Conservation (phyloP, 2,113 vertebrate species). For the Pycnonotus jocosus region DNA sequence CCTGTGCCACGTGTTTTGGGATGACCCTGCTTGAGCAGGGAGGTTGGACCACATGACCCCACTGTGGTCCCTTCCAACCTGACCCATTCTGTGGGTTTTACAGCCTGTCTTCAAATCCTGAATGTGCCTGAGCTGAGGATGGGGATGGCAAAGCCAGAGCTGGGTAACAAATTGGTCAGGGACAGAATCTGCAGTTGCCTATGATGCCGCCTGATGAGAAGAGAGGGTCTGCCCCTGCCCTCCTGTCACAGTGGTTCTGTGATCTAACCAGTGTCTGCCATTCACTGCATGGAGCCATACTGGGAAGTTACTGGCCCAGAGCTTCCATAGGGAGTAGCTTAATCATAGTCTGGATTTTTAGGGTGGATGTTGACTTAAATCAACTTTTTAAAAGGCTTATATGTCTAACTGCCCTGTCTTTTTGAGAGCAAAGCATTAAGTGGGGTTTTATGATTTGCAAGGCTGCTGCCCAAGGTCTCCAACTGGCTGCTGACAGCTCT, state of each 20-base stretch:
- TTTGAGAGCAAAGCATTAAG: not conserved
- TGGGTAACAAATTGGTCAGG: not conserved
- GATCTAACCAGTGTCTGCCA: no score
- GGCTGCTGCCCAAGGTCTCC: not conserved
- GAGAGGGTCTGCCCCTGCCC: not conserved
- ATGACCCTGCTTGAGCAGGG: not conserved
- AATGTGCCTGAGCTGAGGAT: not conserved
- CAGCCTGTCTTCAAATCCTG: not conserved
- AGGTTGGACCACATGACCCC: not conserved
- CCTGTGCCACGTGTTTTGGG: not conserved
- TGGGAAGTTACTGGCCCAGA: not conserved
- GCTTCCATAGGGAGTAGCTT: not conserved
- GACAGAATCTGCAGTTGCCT: not conserved
- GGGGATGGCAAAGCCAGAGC: not conserved
- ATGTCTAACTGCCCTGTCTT: rapidly evolving
- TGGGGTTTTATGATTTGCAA: not conserved
- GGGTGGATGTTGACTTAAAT: not conserved
- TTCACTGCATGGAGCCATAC: not conserved
- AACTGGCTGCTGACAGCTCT: not conserved
- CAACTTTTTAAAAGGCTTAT: not conserved
- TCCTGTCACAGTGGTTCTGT: not conserved
- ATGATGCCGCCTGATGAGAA: not conserved
- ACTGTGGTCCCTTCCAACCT: not conserved
- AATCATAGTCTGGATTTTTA: not conserved
- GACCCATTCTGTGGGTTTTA: not conserved